Percentiles rank a stretch among this genome's conserved stretches.
These are phyloP conservation scores for Pachycephala philippinensis DNA, from an alignment of 2,113 vertebrate species.

Conservation along the genomic window DNA sequence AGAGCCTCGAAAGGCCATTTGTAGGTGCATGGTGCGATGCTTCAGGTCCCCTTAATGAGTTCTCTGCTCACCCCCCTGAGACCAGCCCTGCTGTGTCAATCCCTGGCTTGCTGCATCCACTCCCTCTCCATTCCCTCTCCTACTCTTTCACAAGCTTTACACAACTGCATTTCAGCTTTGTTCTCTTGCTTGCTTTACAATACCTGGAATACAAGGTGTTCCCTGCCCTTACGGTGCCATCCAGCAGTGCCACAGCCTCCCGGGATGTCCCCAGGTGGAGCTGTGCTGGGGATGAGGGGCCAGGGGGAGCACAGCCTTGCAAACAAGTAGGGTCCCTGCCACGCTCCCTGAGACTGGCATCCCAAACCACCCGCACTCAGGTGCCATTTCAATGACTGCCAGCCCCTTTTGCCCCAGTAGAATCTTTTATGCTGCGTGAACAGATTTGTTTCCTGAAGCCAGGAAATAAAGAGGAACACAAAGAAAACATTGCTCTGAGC, in stretches of 20 bases:
- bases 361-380: background rate
- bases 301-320: background rate
- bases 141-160: background rate
- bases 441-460: background rate
- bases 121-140: background rate
- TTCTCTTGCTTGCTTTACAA: background rate
- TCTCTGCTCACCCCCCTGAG: background rate
- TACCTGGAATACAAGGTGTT: background rate
- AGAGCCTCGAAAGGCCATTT: background rate
- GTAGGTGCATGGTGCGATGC: background rate
- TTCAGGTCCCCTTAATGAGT: background rate
- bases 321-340: background rate
- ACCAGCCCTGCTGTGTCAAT: background rate
- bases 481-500: background rate
- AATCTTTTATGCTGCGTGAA: background rate
- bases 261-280: background rate
- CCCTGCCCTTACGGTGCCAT: background rate
- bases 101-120: background rate
- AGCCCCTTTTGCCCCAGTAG: background rate
- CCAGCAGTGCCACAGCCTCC: background rate
- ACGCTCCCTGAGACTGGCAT: rapidly evolving
- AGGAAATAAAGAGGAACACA: background rate
- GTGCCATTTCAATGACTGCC: background rate
- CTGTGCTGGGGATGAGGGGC: background rate
- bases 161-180: background rate